These are phyloP conservation scores for Neopelma chrysocephalum DNA, from an alignment of 2,797 vertebrate genomes.

Conservation along the genomic window DNA sequence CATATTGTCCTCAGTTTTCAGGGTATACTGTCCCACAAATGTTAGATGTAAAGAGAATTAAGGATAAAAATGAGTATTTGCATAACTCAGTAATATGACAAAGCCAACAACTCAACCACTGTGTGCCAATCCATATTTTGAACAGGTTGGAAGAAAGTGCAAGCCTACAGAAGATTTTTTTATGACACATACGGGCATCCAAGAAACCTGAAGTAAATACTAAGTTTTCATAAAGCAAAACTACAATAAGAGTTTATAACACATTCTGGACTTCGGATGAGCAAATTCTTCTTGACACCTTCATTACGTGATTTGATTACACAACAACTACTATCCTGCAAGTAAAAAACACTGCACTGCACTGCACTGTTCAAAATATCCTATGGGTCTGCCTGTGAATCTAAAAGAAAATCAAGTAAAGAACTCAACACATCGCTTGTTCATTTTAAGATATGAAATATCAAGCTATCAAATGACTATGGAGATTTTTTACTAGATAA, in stretches of 20 bases:
- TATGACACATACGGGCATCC: neutral
- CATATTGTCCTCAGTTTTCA: neutral
- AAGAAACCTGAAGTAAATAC: neutral
- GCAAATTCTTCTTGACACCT: neutral
- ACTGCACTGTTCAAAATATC: neutral
- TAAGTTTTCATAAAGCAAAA: neutral
- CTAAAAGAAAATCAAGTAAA: neutral
- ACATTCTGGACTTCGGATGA: accelerated
- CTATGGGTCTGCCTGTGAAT: neutral
- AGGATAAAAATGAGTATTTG: neutral
- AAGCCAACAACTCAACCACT: neutral
- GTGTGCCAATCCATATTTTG: neutral
- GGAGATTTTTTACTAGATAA: neutral
- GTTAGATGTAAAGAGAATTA: neutral
- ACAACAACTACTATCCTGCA: neutral
- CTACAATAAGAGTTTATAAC: neutral
- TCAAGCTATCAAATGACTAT: neutral
- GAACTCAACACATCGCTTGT: neutral
- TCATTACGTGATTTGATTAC: neutral
- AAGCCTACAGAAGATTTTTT: neutral
- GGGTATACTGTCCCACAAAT: neutral
- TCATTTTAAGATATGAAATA: neutral
- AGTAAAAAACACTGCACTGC: neutral
- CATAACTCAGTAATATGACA: neutral
- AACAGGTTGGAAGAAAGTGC: neutral